Conservation (phyloP, 2,888 invertebrate genomes). For the Masnerella sp. region DNA sequence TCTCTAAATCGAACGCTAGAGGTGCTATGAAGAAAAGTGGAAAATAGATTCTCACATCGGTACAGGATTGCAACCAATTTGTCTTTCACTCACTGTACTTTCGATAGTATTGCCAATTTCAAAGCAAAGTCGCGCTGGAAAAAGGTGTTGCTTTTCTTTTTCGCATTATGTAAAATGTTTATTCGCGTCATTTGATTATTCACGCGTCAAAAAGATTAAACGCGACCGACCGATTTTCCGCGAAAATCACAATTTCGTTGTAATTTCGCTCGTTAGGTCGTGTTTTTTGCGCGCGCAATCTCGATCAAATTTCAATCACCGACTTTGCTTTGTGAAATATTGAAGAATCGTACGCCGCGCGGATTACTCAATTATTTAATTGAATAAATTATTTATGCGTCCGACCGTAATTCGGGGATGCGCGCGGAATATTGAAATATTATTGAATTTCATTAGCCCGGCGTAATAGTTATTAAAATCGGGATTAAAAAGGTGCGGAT, state of each 20-base stretch:
- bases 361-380: constrained; percentile 23
- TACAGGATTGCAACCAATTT: constrained; percentile 61
- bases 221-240: constrained; percentile 2
- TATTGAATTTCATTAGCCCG: constrained; percentile 5
- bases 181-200: constrained; percentile 51
- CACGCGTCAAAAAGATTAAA: constrained; percentile 30
- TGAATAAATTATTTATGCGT: constrained; percentile 28
- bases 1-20: constrained; percentile 60
- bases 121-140: constrained; percentile 46
- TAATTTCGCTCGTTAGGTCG: constrained; percentile 2
- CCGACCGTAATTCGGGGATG: constrained; percentile 2
- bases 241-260: background rate
- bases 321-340: constrained; percentile 24
- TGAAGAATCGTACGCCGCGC: constrained; percentile 6
- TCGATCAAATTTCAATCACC: constrained; percentile 22
- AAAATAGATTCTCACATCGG: constrained; percentile 61
- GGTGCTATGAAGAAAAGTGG: constrained; percentile 59
- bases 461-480: constrained; percentile 4
- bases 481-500: background rate
- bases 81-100: constrained; percentile 60
- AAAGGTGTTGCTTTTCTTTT: constrained; percentile 52
- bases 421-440: background rate
- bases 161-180: constrained; percentile 56
- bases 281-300: constrained; percentile 2
- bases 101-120: constrained; percentile 60